Base-by-base conservation (phyloP, 2,888 invertebrate species). In the Zygaena filipendulae region DNA sequence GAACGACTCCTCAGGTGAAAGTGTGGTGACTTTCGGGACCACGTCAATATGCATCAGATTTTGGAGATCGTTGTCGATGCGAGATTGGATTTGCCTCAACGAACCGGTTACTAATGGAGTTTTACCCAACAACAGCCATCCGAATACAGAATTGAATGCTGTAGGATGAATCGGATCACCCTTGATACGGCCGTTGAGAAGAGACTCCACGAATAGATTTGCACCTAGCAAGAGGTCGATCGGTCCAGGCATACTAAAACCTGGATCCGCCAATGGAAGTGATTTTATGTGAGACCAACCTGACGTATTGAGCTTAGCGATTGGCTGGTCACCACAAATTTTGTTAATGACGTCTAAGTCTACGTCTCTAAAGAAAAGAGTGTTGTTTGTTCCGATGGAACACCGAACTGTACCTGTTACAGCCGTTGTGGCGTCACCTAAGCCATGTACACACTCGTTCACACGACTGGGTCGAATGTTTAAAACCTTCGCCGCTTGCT, bases 191-290 rank as follows among this genome's bases (percentile, higher is more conserved):
- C 21, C 21, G 9, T 5, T 20, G 10, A 29, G 20, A 7, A 29
- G 28, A 3, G 25, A 20, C 7, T 28, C 13, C 2, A 23, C 25
- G 9, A 36, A 30, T 6, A 34, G 26, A 20, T 36, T 34, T 5
- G 36, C 36, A 10, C 28, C 34, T 9, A 36, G 19, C 11, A 36
- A 11, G n/a, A 36, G 14, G 12, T 36, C 36, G 21, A 36, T 31
- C 3, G 34, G 23, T 12, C 34, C 31, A 20, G 36, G 34, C 14
- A 25, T 29, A 18, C 29, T 16, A 21, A 29, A 35, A 3, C 22
- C 23, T 11, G 38, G 36, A 25, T 39, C 39, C 2, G 39, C 36
- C 22, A 39, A 26, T 11, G 23, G 18, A 13, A 36, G 13, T 11
- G 31, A 27, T 21, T 26, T 23, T 11, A 31, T 27, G 9, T 32